Conservation (phyloP, 2,113 vertebrate genomes). For the Stegastes partitus region DNA sequence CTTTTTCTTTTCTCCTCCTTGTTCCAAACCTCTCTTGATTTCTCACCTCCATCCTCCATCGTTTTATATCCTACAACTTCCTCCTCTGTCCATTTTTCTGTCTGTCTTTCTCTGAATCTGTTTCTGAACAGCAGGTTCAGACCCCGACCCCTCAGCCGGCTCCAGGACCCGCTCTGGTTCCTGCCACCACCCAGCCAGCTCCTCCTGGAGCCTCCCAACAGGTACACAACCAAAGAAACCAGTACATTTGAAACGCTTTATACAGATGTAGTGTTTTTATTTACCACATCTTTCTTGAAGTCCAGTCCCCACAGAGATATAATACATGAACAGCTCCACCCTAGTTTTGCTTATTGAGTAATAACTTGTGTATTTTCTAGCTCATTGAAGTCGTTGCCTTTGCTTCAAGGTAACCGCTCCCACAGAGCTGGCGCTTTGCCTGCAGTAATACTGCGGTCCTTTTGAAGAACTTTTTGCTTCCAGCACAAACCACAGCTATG, state of each 20-base stretch:
- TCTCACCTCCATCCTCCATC: constrained; percentile 12
- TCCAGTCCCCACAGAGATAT: constrained; percentile 2
- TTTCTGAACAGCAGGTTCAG: constrained; percentile 73
- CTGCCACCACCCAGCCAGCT: constrained; percentile 63
- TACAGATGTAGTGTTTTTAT: too few relatives aligned
- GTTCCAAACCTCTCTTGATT: constrained; percentile 40
- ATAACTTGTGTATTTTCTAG: not conserved
- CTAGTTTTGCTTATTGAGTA: constrained; percentile 8
- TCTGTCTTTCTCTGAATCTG: constrained; percentile 46
- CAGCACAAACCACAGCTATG: not conserved
- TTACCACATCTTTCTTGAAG: not conserved
- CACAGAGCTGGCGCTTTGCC: constrained; percentile 39
- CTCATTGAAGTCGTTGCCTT: constrained; percentile 49
- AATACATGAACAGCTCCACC: not conserved
- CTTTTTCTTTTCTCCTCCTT: constrained; percentile 42
- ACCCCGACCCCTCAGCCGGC: constrained; percentile 62
- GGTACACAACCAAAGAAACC: constrained; percentile 53
- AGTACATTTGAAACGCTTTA: too few relatives aligned
- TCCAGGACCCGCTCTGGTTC: constrained; percentile 62
- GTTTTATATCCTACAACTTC: constrained; percentile 19
- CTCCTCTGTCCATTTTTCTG: constrained; percentile 42
- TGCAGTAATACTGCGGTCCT: not conserved
- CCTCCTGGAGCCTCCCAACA: constrained; percentile 70
- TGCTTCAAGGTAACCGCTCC: constrained; percentile 31
- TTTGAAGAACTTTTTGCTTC: constrained; percentile 21